These are phyloP conservation scores for Drosophila niveifrons DNA, from an alignment of 2,888 invertebrate species.

Conservation along the genomic window DNA sequence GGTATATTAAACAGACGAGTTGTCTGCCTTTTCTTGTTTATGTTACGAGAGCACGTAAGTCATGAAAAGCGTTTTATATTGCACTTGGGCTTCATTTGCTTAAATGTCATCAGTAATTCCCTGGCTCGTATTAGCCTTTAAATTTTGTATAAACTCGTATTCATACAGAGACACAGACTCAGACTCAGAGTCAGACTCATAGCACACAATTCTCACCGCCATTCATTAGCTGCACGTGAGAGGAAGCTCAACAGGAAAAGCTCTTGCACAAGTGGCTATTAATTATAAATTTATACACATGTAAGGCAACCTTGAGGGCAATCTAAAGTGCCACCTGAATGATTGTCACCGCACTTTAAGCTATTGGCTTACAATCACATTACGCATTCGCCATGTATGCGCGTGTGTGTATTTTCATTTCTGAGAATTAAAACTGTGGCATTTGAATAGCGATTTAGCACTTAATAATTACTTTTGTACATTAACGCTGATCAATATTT, in stretches of 20 bases:
- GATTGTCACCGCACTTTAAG: not conserved
- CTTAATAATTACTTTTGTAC: slow-evolving; percentile 7
- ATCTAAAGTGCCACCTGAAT: not conserved
- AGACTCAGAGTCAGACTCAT: not conserved
- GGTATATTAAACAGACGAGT: slow-evolving; percentile 10
- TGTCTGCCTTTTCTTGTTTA: slow-evolving; percentile 40
- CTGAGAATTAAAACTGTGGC: not conserved
- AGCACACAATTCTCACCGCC: not conserved
- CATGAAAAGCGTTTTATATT: slow-evolving; percentile 68
- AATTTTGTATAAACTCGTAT: slow-evolving; percentile 24
- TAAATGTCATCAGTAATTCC: slow-evolving; percentile 53
- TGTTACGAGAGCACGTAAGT: slow-evolving; percentile 38
- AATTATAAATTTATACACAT: slow-evolving; percentile 10
- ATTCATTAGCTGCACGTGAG: slow-evolving; percentile 33
- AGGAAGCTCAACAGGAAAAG: not conserved
- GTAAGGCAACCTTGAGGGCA: slow-evolving; percentile 1
- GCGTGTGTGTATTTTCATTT: not conserved
- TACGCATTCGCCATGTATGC: slow-evolving; percentile 16
- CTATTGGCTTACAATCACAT: not conserved
- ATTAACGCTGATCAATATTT: not conserved
- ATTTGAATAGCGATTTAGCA: slow-evolving; percentile 19
- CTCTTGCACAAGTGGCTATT: not conserved
- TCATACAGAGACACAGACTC: not conserved
- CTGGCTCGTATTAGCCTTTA: slow-evolving; percentile 40
- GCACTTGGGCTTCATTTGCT: slow-evolving; percentile 69